These are phyloP conservation scores for Apostichopus leukothele DNA, from an alignment of 53 echinoderm and acorn worm species.

Conservation along the genomic window DNA sequence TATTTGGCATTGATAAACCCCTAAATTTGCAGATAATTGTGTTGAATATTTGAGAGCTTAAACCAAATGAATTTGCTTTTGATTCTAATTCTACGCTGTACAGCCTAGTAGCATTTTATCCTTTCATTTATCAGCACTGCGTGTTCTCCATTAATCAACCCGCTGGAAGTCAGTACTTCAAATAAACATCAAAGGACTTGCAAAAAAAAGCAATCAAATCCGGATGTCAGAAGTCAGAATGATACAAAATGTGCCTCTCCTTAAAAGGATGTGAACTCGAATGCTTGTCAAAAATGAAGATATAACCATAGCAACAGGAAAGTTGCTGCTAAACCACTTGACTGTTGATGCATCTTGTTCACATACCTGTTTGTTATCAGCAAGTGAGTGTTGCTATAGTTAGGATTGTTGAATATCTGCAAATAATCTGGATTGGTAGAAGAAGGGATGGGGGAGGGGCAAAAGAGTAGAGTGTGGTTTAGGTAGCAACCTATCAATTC, in stretches of 20 bases:
- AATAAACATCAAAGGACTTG: too few relatives aligned
- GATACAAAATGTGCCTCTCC: not conserved
- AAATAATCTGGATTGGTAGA: not conserved
- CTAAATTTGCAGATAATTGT: too few relatives aligned
- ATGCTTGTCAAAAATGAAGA: not conserved
- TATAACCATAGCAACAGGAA: not conserved
- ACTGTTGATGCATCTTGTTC: not conserved
- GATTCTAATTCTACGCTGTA: too few relatives aligned
- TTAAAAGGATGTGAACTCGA: not conserved
- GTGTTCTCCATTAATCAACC: too few relatives aligned
- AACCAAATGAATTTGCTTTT: too few relatives aligned
- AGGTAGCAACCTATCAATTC: too few relatives aligned
- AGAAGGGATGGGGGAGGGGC: not conserved
- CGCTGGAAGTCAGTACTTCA: too few relatives aligned
- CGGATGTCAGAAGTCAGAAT: not conserved
- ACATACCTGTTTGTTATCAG: not conserved
- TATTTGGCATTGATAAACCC: too few relatives aligned
- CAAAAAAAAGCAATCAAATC: not conserved
- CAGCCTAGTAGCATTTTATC: too few relatives aligned
- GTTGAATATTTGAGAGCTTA: too few relatives aligned
- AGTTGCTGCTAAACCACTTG: not conserved
- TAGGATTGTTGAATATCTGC: not conserved
- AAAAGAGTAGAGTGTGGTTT: too few relatives aligned
- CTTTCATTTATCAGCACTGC: too few relatives aligned
- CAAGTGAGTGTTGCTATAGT: not conserved